These are phyloP conservation scores for Platycheirus rosarum DNA, from an alignment of 2,888 invertebrate species.

Conservation along the genomic window DNA sequence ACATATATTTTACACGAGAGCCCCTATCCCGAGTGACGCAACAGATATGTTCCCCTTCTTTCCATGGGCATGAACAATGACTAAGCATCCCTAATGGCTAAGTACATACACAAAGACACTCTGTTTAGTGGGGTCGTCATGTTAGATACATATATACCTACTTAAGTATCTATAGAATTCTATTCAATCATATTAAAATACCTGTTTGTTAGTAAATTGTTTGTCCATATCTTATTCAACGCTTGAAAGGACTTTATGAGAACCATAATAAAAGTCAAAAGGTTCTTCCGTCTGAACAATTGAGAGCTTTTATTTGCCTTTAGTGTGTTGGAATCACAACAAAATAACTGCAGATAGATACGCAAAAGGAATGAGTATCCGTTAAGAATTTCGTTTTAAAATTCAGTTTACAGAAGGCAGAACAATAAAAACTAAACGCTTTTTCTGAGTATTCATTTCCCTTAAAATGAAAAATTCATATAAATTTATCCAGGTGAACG, in stretches of 20 bases:
- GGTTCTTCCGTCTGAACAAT: slow-evolving; percentile 17
- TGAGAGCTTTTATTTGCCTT: slow-evolving; percentile 15
- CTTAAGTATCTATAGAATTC: not conserved
- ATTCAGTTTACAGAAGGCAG: too few species aligned
- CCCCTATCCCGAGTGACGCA: slow-evolving; percentile 21
- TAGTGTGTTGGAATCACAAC: slow-evolving; percentile 12
- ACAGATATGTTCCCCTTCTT: slow-evolving; percentile 26
- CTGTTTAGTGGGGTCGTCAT: not conserved
- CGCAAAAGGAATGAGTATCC: not conserved
- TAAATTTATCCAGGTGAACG: too few species aligned
- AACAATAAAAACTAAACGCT: too few species aligned
- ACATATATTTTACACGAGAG: slow-evolving; percentile 22
- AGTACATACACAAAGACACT: too few species aligned
- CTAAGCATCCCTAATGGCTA: too few species aligned
- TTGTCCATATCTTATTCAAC: slow-evolving; percentile 24
- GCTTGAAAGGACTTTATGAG: slow-evolving; percentile 27
- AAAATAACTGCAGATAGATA: slow-evolving; percentile 19
- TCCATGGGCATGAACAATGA: not conserved
- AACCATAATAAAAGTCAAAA: slow-evolving; percentile 33
- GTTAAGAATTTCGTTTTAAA: slow-evolving; percentile 9
- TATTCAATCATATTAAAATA: slow-evolving; percentile 30
- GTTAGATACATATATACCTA: not conserved
- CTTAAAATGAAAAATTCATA: too few species aligned
- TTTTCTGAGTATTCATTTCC: too few species aligned
- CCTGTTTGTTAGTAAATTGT: slow-evolving; percentile 23